A percentile compares a stretch with the other conserved stretches of the same genome.
Evolutionary conservation across 92 coral and sea anemone species (phyloP).

Genomic region (Parazoanthus darwini): DNA sequence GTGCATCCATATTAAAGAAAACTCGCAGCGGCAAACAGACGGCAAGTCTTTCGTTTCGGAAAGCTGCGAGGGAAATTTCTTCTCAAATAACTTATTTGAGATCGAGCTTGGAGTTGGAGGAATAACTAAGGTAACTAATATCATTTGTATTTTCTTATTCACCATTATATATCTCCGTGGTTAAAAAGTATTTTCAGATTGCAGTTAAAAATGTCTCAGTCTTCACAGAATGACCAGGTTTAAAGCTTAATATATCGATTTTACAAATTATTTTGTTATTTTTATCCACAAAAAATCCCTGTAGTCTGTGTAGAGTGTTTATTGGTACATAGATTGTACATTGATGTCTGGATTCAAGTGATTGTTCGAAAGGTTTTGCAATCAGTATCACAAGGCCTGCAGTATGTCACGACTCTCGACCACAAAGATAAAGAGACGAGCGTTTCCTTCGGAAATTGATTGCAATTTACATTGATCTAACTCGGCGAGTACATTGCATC

Average conservation of each 20-base stretch:
- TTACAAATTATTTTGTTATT: not conserved
- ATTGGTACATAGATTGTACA: not conserved
- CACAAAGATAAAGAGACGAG: not conserved
- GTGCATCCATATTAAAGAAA: constrained; percentile 74
- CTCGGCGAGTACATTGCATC: constrained; percentile 13
- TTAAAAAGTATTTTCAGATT: not conserved
- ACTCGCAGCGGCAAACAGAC: constrained; percentile 68
- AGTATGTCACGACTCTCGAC: not conserved
- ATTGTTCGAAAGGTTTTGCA: not conserved
- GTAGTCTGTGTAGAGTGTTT: not conserved
- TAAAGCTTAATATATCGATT: not conserved
- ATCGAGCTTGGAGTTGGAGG: constrained; percentile 97
- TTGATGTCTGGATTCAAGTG: not conserved
- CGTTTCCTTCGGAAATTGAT: not conserved
- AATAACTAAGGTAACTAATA: constrained; percentile 79
- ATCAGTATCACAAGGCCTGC: not conserved
- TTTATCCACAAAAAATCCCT: not conserved
- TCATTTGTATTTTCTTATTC: not conserved
- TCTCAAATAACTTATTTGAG: constrained; percentile 70
- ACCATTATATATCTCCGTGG: not conserved
- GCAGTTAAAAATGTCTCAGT: not conserved
- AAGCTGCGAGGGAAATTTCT: constrained; percentile 60
- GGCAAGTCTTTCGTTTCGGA: constrained; percentile 76
- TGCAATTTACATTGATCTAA: not conserved
- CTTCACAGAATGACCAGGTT: not conserved